Percentiles rank a stretch among this genome's conserved stretches.
phyloP scores from a whole-genome alignment of 2,888 invertebrate species.

The Nomada ferruginata region DNA sequence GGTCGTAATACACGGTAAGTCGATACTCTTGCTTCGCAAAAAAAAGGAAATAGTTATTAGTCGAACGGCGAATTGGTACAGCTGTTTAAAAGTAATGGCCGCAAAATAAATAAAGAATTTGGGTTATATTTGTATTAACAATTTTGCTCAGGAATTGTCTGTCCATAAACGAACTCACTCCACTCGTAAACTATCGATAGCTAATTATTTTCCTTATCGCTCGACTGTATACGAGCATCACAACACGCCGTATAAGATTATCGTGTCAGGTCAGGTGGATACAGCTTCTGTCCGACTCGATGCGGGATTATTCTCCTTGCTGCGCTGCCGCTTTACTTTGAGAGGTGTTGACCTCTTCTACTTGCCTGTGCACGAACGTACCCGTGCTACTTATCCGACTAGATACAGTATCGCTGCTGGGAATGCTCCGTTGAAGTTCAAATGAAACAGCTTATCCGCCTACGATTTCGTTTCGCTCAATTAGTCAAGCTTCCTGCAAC shows the following conservation, averaged over 20 bases:
- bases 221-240: background rate
- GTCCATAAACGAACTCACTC: no score
- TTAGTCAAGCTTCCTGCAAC: background rate
- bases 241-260: background rate
- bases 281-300: conserved; percentile 5
- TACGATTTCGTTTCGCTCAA: background rate
- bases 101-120: no score
- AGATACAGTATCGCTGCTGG: background rate
- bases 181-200: no score
- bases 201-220: no score
- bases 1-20: conserved; percentile 28
- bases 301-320: conserved; percentile 16
- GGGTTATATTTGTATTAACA: no score
- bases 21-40: conserved; percentile 20
- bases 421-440: background rate
- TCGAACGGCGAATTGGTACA: no score
- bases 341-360: conserved; percentile 23
- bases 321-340: conserved; percentile 18
- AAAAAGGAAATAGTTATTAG: background rate
- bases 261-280: background rate
- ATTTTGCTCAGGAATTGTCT: no score
- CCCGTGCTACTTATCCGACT: background rate
- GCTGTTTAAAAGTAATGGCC: no score
- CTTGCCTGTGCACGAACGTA: conserved; percentile 15
- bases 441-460: background rate